Base-by-base conservation (phyloP, 2,113 vertebrate species). In the Malurus melanocephalus region DNA sequence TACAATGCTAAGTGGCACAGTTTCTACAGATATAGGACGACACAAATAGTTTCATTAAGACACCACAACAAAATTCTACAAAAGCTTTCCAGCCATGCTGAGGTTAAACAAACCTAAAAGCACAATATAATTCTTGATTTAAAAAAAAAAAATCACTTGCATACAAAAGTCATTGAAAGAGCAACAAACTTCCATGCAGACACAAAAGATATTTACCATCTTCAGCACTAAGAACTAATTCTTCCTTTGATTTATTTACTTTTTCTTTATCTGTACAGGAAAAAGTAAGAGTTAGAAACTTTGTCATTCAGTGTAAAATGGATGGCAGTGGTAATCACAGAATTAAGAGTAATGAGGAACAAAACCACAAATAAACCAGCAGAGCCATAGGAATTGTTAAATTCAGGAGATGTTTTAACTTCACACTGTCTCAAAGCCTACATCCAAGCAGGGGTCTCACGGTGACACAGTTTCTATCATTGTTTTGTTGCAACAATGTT, bases 181-280 rank as follows among this genome's bases (percentile, higher is more conserved):
- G 19, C 57, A 87, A 69, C 16, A 73, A 52, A 52, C 5, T 93
- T 73, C 92, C 97, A 98, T 95, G 95, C 94, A 97, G 62, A 94
- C 27, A 95, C 76, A 96, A 93, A 72, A 83, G 32, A 96, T 97
- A 96, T 96, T 98, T 98, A 98, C 98, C 97, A 96, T 98, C 96
- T 96, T 98, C 96, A 87, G 97, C 95, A 97, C 97, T 98, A 95
- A 93, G 95, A 78, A 97, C 95, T 88, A 97, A 95, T 92, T 98
- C 96, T 94, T 97, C 97, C 92, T 94, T 97, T 88, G 94, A 92
- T 81, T 89, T 95, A 87, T 90, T 95, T 94, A 95, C 87, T 83
- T 94, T 97, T 82, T 78, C 97, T 97, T 97, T 96, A 96, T 98
- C 98, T 98, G 97, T 97, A 94, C 91, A 97, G 94, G 91, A 94